phyloP scores from a whole-genome alignment of 2,888 invertebrate genomes.

The Stenoptilia bipunctidactyla region DNA sequence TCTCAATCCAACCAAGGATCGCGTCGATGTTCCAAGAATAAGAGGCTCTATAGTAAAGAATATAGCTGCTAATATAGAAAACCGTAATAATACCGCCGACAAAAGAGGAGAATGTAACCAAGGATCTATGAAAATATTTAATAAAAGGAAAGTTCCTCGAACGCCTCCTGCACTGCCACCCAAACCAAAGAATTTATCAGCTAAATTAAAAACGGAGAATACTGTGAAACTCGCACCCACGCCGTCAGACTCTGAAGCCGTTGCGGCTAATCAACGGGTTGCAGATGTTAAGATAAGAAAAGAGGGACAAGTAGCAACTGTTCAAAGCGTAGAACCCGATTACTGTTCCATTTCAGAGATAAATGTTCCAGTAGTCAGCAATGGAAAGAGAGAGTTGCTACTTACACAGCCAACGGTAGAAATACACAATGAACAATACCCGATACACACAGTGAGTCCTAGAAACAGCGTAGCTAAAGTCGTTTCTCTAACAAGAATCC shows the following conservation, averaged over 20 bases:
- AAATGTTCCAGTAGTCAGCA: constrained; percentile 74
- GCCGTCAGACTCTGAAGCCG: constrained; percentile 68
- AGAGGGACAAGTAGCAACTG: constrained; percentile 63
- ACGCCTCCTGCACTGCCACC: constrained; percentile 83
- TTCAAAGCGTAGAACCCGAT: constrained; percentile 74
- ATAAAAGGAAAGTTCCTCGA: constrained; percentile 71
- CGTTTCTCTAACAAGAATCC: constrained; percentile 52
- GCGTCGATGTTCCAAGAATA: constrained; percentile 46
- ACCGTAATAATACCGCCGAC: constrained; percentile 59
- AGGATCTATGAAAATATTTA: constrained; percentile 58
- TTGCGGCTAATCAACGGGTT: constrained; percentile 71
- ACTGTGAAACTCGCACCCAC: constrained; percentile 49
- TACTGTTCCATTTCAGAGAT: constrained; percentile 84
- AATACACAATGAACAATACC: constrained; percentile 64
- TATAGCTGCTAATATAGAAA: constrained; percentile 60
- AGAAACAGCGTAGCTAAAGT: constrained; percentile 60
- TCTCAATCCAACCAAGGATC: constrained; percentile 32
- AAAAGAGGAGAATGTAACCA: constrained; percentile 46
- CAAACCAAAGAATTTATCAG: constrained; percentile 80
- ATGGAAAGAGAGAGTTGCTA: constrained; percentile 65
- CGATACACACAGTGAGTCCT: constrained; percentile 42
- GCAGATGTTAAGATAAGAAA: constrained; percentile 68
- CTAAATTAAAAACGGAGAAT: constrained; percentile 73
- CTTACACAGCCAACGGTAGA: constrained; percentile 66
- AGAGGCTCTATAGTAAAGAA: constrained; percentile 66